Base-by-base conservation (phyloP, 2,113 vertebrate species). In the Burhinus bistriatus region DNA sequence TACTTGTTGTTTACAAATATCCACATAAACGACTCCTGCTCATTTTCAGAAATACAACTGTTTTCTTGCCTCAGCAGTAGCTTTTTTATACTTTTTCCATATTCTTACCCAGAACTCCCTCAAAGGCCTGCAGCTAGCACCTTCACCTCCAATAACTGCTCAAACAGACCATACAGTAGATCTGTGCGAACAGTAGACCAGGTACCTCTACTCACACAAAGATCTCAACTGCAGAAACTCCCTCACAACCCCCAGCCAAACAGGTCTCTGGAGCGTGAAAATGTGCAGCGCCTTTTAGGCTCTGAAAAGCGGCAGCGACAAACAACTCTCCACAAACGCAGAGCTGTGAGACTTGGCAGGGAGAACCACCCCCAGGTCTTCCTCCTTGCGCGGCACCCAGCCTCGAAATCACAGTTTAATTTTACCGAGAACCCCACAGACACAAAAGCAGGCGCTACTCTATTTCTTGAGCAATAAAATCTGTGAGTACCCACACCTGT, bases 271-370 rank as follows among this genome's bases (percentile, higher is more conserved):
- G 58, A 62, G 9, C 3, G 23, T 8, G 13, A 36, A 72, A 55
- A n/a, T 0, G 1, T 2, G 34, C 4, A 47, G 29, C 4, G 10
- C 3, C 20, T 58, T 57, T 70, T 8, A 23, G 12, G 49, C 49
- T 25, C 49, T 51, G 49, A 51, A 51, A 13, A 51, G 49, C 6
- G 6, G 23, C 36, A 47, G 5, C 8, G 34, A 45, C 47, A 75
- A 38, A 16, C 27, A 69, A 13, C 12, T 59, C 44, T 30, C 19
- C 6, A 12, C 12, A 66, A 57, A 57, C 0, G 19, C 29, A 30
- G 18, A 70, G 44, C 21, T 36, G 34, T 36, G 36, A 81, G 5
- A 23, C 27, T 2, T 11, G 21, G 40, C 54, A 64, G n/a, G 38
- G 11, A 71, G 10, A 82, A 29, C 5, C 27, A 55, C 6, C 22